Percentiles rank a stretch among this genome's conserved stretches.
Evolutionary conservation across 2,888 invertebrate species (phyloP).

Genomic region (Dryococelus australis): DNA sequence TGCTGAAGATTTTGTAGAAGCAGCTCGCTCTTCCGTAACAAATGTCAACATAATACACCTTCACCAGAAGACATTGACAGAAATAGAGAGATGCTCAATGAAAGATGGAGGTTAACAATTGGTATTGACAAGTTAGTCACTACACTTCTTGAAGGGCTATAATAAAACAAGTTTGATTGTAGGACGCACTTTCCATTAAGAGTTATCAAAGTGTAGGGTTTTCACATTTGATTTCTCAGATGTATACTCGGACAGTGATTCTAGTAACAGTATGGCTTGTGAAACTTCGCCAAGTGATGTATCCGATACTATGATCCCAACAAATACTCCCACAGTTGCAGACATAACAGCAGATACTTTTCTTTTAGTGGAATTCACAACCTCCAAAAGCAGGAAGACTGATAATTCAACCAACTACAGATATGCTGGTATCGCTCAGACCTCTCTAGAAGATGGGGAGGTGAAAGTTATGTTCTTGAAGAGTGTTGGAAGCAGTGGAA

Average conservation of each 20-base stretch:
- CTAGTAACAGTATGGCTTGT: neutral
- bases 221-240: neutral
- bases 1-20: neutral
- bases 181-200: neutral
- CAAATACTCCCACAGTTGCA: constrained; percentile 1
- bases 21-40: neutral
- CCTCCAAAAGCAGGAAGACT: neutral
- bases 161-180: neutral
- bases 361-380: neutral
- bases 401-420: constrained; percentile 7
- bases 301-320: neutral
- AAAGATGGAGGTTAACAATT: neutral
- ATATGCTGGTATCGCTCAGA: constrained; percentile 17
- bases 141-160: constrained; percentile 17
- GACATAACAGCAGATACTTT: constrained; percentile 7
- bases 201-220: neutral
- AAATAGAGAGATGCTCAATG: constrained; percentile 6
- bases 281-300: neutral
- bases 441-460: neutral
- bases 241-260: neutral
- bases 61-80: neutral
- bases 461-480: neutral
- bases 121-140: neutral
- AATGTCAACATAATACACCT: constrained; percentile 24
- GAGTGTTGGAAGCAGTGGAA: neutral